phyloP scores from a whole-genome alignment of 2,888 invertebrate genomes.

The Mellilla xanthometata region DNA sequence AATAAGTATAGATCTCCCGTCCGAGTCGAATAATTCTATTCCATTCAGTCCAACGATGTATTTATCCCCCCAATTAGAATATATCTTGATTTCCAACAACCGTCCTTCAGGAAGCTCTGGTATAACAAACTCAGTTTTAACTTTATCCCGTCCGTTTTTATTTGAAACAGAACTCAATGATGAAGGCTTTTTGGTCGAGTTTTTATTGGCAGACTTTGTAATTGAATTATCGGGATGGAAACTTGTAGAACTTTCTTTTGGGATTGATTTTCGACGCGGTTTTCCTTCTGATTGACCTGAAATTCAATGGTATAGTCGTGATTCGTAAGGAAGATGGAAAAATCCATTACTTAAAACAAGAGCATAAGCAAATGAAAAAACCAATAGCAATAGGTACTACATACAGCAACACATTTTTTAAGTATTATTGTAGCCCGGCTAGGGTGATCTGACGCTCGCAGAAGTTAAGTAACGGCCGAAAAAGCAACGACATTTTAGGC shows the following conservation, averaged over 20 bases:
- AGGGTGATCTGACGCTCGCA: too few species aligned
- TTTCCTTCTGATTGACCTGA: constrained; percentile 45
- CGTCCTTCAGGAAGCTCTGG: constrained; percentile 89
- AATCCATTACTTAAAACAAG: too few species aligned
- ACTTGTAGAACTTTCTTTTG: constrained; percentile 40
- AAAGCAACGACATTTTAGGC: too few species aligned
- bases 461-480: too few species aligned
- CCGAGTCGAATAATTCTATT: constrained; percentile 87
- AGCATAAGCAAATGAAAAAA: too few species aligned
- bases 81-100: constrained; percentile 85
- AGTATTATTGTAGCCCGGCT: too few species aligned
- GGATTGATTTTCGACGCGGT: constrained; percentile 37
- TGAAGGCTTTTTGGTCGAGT: constrained; percentile 45
- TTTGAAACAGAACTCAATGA: constrained; percentile 47
- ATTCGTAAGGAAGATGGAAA: too few species aligned
- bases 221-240: constrained; percentile 32
- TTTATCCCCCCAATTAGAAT: constrained; percentile 90
- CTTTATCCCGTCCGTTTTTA: constrained; percentile 44
- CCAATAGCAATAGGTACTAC: too few species aligned
- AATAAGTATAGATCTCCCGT: constrained; percentile 82
- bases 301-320: too few species aligned
- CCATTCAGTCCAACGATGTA: constrained; percentile 91
- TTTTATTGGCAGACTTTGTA: constrained; percentile 44
- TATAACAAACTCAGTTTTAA: constrained; percentile 84
- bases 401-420: too few species aligned